Conservation (phyloP, 2,888 invertebrate genomes). For the Dugesia japonica region DNA sequence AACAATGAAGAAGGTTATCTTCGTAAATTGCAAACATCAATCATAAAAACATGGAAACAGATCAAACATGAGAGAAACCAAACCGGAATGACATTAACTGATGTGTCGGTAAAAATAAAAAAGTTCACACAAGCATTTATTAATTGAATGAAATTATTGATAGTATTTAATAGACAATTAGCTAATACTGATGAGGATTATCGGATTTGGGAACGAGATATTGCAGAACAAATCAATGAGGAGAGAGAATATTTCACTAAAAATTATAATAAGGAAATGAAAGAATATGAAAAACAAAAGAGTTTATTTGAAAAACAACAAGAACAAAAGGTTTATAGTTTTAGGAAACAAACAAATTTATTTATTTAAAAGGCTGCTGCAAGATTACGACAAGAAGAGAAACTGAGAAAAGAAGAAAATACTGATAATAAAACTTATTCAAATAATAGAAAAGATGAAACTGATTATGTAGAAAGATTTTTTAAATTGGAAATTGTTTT, state of each 20-base stretch:
- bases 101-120: not conserved
- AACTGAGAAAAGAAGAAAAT: not conserved
- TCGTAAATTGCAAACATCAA: not conserved
- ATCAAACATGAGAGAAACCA: not conserved
- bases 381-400: not conserved
- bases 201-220: not conserved
- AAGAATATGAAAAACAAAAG: not conserved
- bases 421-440: not conserved
- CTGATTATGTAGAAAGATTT: not conserved
- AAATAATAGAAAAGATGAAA: not conserved
- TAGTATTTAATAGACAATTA: not conserved
- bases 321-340: not conserved
- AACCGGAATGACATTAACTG: not conserved
- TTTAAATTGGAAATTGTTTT: no score
- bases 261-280: not conserved
- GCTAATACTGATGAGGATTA: not conserved
- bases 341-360: not conserved
- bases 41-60: not conserved
- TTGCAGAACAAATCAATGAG: not conserved
- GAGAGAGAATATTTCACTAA: not conserved
- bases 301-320: not conserved
- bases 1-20: slow-evolving; percentile 4
- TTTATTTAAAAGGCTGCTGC: not conserved
- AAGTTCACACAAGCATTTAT: not conserved
- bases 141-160: not conserved